A percentile compares a stretch with the other conserved stretches of the same genome.
Evolutionary conservation across 2,888 invertebrate genomes (phyloP).

Genomic region (Philonicus albiceps): DNA sequence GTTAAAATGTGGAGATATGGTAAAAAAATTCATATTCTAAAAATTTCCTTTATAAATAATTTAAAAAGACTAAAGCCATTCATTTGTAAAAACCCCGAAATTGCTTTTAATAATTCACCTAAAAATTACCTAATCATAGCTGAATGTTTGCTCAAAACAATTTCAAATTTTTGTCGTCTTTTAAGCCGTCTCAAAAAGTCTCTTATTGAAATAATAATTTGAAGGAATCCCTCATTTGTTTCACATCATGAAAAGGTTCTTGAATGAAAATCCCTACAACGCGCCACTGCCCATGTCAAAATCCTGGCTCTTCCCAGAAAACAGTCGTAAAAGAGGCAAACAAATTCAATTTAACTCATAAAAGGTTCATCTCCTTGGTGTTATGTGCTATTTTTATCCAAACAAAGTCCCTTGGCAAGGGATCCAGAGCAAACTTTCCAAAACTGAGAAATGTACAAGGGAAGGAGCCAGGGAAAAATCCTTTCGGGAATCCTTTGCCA

Average conservation of each 20-base stretch:
- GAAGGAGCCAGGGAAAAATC: not conserved
- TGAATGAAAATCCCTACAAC: not conserved
- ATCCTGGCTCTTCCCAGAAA: not conserved
- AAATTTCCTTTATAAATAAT: not conserved
- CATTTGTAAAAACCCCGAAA: not conserved
- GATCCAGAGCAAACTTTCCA: not conserved
- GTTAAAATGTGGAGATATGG: too few species aligned
- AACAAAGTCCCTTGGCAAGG: not conserved
- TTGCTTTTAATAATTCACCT: not conserved
- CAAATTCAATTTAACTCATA: not conserved
- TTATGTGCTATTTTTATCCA: not conserved
- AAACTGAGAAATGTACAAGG: not conserved
- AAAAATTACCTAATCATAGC: not conserved
- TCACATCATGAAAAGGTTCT: not conserved
- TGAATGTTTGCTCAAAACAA: not conserved
- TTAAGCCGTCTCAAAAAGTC: not conserved
- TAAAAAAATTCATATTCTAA: not conserved
- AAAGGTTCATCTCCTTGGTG: not conserved
- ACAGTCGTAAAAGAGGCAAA: not conserved
- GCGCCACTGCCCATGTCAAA: not conserved
- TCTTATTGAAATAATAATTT: not conserved
- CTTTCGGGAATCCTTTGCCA: not conserved
- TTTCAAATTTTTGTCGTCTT: not conserved
- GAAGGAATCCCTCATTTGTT: not conserved
- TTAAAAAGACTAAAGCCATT: not conserved